Percentiles rank a stretch among this genome's conserved stretches.
Conservation (phyloP, 2,888 invertebrate genomes). For the Chromoteleia sp. region DNA sequence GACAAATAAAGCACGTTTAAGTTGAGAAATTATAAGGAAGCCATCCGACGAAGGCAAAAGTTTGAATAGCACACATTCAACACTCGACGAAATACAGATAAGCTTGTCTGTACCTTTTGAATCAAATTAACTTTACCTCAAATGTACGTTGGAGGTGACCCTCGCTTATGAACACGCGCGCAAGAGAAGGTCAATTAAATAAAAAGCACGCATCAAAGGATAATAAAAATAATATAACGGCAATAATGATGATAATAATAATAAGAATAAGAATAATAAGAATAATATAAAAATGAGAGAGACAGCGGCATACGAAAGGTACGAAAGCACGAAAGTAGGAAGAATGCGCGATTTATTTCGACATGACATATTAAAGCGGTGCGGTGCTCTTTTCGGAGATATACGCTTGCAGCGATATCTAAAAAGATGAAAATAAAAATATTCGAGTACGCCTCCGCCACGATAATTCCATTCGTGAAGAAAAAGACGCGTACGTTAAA, state of each 20-base stretch:
- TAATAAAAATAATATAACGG: conserved; percentile 59
- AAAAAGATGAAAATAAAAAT: conserved; percentile 63
- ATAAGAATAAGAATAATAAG: conserved; percentile 53
- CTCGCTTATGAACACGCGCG: conserved; percentile 43
- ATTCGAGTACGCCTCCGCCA: conserved; percentile 45
- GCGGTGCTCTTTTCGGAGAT: conserved; percentile 62
- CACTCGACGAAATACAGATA: conserved; percentile 31
- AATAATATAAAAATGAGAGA: conserved; percentile 49
- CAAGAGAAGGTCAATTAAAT: conserved; percentile 49
- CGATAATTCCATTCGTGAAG: conserved; percentile 47
- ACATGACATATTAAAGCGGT: conserved; percentile 68
- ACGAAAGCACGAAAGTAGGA: conserved; percentile 58
- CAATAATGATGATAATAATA: conserved; percentile 57
- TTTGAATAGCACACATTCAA: conserved; percentile 33
- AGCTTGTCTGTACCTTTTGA: conserved; percentile 49
- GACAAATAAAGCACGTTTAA: conserved; percentile 10
- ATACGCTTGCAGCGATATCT: conserved; percentile 43
- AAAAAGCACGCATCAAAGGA: conserved; percentile 50
- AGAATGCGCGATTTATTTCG: conserved; percentile 69
- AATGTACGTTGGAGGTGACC: conserved; percentile 43
- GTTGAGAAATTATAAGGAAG: conserved; percentile 20
- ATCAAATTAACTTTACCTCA: conserved; percentile 65
- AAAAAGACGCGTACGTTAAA: conserved; percentile 24
- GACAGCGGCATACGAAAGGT: conserved; percentile 56
- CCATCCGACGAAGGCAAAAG: conserved; percentile 24